phyloP scores from a whole-genome alignment of 2,888 invertebrate species.

The Amphipoea lucens region DNA sequence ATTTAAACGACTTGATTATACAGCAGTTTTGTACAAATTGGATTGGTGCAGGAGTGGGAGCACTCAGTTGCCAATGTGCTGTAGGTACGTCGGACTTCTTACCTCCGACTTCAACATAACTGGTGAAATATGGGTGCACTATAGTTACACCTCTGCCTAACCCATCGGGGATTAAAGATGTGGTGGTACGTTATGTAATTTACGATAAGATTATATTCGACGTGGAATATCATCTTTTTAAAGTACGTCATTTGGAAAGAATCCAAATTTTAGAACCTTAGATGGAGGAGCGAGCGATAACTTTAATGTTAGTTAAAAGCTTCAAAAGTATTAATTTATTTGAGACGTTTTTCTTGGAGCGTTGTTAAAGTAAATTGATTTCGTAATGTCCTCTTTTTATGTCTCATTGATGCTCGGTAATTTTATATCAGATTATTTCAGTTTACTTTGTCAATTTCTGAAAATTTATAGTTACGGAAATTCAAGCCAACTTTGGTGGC shows the following conservation, averaged over 20 bases:
- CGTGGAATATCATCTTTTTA: slow-evolving; percentile 58
- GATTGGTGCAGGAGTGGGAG: slow-evolving; percentile 33
- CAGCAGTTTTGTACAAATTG: slow-evolving; percentile 57
- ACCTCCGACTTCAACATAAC: not conserved
- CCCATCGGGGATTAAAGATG: not conserved
- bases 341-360: slow-evolving; percentile 25
- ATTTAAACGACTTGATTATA: slow-evolving; percentile 64
- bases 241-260: slow-evolving; percentile 63
- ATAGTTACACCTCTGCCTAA: not conserved
- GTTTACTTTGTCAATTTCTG: slow-evolving; percentile 1
- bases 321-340: slow-evolving; percentile 44
- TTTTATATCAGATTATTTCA: slow-evolving; percentile 21
- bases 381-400: slow-evolving; percentile 7
- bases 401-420: slow-evolving; percentile 6
- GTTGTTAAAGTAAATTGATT: slow-evolving; percentile 21
- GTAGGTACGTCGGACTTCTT: slow-evolving; percentile 21
- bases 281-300: slow-evolving; percentile 40
- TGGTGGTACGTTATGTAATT: not conserved
- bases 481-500: not conserved
- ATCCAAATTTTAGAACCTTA: slow-evolving; percentile 57
- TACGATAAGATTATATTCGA: slow-evolving; percentile 57
- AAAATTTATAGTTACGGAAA: not conserved
- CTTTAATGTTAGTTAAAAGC: slow-evolving; percentile 43
- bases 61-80: slow-evolving; percentile 27
- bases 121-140: not conserved